Percentiles rank a stretch among this genome's conserved stretches.
Conservation (phyloP, 2,797 vertebrate genomes). For the Vultur gryphus region DNA sequence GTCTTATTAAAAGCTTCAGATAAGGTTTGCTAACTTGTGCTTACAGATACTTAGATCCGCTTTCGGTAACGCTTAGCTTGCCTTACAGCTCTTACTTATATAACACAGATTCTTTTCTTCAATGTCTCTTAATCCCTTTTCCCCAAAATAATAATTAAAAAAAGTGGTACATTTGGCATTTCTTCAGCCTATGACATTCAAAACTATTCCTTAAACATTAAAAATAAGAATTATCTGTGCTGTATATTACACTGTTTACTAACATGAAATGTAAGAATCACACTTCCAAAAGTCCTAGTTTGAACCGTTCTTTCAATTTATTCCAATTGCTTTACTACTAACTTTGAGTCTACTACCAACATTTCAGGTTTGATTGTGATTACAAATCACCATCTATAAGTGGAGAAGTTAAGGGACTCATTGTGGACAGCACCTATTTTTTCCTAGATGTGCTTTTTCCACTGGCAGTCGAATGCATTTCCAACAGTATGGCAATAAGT, state of each 20-base stretch:
- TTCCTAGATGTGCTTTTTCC: slow-evolving; percentile 1
- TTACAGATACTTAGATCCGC: neutral
- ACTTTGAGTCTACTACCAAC: neutral
- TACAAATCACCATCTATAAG: neutral
- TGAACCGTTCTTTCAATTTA: neutral
- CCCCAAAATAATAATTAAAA: slow-evolving; percentile 12
- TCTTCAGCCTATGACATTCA: slow-evolving; percentile 38
- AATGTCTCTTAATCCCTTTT: slow-evolving; percentile 52
- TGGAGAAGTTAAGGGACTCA: neutral
- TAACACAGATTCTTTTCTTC: neutral
- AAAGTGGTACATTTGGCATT: slow-evolving; percentile 40
- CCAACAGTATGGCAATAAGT: slow-evolving; percentile 1
- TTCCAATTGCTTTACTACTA: neutral
- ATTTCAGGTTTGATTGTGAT: neutral
- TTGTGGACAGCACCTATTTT: slow-evolving; percentile 24
- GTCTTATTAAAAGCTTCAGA: neutral
- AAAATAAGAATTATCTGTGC: slow-evolving; percentile 44
- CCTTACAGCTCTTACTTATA: neutral
- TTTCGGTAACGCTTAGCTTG: neutral
- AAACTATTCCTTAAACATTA: slow-evolving; percentile 28
- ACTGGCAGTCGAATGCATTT: slow-evolving; percentile 31
- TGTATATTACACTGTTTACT: slow-evolving; percentile 10
- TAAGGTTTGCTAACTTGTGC: slow-evolving; percentile 5
- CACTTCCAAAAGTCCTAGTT: neutral
- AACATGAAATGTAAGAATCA: slow-evolving; percentile 43